phyloP scores from a whole-genome alignment of 2,113 vertebrate species.

The Naja naja region DNA sequence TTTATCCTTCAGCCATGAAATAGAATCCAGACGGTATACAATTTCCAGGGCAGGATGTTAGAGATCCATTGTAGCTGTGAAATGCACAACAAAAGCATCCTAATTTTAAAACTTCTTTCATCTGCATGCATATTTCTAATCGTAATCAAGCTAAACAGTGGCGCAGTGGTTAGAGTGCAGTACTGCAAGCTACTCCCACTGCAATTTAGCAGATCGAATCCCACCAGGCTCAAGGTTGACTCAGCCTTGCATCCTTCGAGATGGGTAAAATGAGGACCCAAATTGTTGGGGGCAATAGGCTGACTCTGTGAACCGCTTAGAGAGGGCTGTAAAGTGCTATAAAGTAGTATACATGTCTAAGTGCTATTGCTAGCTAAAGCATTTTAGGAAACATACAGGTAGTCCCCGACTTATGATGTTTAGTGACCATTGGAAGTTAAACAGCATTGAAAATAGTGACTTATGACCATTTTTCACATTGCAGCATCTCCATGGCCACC shows the following conservation, averaged over 20 bases:
- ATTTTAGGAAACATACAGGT: background rate
- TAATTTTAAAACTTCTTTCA: constrained; percentile 1
- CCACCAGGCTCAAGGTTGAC: too few species aligned
- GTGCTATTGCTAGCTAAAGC: background rate
- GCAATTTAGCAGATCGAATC: too few species aligned
- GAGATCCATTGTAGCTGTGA: background rate
- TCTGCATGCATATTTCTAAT: constrained; percentile 33
- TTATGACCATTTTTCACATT: background rate
- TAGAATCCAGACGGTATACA: constrained; percentile 40
- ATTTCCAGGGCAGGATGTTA: constrained; percentile 25
- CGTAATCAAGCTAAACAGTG: constrained; percentile 33
- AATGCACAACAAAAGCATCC: constrained; percentile 6
- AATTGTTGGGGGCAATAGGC: too few species aligned
- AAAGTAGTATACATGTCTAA: too few species aligned
- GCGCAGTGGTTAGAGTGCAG: too few species aligned
- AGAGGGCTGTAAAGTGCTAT: too few species aligned
- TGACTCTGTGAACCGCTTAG: too few species aligned
- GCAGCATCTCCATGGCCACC: background rate
- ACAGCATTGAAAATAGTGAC: background rate
- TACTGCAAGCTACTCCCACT: too few species aligned
- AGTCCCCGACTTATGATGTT: background rate
- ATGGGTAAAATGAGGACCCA: too few species aligned
- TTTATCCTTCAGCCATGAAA: constrained; percentile 29
- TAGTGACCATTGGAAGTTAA: background rate
- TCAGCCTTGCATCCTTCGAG: too few species aligned